phyloP scores from a whole-genome alignment of 2,797 vertebrate species.

The Mustela erminea region DNA sequence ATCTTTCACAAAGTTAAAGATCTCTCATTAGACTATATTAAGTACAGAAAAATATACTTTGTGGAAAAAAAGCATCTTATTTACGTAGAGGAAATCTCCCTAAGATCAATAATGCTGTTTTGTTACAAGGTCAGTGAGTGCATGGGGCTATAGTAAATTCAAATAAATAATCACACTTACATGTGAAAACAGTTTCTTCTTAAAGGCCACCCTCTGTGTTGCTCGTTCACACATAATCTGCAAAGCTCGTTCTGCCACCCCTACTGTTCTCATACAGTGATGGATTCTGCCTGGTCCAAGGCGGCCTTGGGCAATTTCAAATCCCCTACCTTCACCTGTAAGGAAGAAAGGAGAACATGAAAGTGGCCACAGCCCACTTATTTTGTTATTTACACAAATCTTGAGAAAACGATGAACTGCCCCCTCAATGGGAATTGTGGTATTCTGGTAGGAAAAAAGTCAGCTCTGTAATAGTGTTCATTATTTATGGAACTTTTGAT shows the following conservation, averaged over 20 bases:
- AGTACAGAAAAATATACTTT: not conserved
- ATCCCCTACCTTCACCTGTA: slow-evolving; percentile 95
- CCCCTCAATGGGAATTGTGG: not conserved
- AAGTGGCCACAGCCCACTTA: not conserved
- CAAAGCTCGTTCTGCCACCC: slow-evolving; percentile 91
- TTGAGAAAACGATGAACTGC: not conserved
- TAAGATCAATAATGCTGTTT: not conserved
- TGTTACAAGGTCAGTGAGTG: not conserved
- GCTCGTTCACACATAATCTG: slow-evolving; percentile 93
- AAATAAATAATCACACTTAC: slow-evolving; percentile 85
- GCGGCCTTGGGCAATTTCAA: slow-evolving; percentile 96
- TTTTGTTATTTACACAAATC: not conserved
- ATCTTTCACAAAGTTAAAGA: not conserved
- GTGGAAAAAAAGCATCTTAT: not conserved
- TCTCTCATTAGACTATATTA: not conserved
- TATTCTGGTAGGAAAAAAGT: not conserved
- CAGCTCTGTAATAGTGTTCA: not conserved
- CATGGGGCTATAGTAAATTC: not conserved
- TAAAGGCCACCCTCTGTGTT: slow-evolving; percentile 90
- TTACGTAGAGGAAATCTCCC: not conserved
- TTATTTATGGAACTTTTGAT: not conserved
- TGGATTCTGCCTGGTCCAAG: slow-evolving; percentile 96
- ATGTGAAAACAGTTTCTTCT: slow-evolving; percentile 94
- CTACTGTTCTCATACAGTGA: slow-evolving; percentile 96
- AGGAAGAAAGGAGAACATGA: slow-evolving; percentile 32